Conservation (phyloP, 2,113 vertebrate genomes). For the Neoarius graeffei region DNA sequence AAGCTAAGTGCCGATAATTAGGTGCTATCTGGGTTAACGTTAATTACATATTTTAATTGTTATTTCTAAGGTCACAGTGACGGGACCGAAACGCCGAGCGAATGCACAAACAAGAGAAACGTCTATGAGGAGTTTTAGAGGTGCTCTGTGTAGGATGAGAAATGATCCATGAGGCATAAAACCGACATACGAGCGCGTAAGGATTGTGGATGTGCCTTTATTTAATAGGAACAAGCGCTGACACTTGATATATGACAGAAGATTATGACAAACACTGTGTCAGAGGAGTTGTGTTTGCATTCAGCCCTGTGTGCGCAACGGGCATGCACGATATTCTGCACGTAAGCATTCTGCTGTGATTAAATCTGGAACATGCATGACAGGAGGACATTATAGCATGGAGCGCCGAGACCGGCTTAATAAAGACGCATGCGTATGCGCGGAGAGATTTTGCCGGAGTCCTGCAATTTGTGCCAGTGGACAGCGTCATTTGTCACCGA, state of each 20-base stretch:
- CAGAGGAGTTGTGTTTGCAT: background rate
- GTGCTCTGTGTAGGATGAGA: background rate
- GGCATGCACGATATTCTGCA: slow-evolving; percentile 15
- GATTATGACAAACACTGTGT: background rate
- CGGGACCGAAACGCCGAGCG: slow-evolving; percentile 49
- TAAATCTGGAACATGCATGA: slow-evolving; percentile 54
- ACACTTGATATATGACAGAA: background rate
- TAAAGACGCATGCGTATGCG: slow-evolving; percentile 57
- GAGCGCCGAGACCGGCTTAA: slow-evolving; percentile 66
- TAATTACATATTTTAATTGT: slow-evolving; percentile 75
- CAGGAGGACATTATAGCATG: slow-evolving; percentile 61
- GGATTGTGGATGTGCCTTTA: slow-evolving; percentile 2
- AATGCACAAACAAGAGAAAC: slow-evolving; percentile 66
- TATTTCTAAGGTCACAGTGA: slow-evolving; percentile 60
- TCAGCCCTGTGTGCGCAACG: background rate
- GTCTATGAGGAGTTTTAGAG: slow-evolving; percentile 42
- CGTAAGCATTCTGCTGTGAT: slow-evolving; percentile 46
- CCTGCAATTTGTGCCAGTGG: background rate
- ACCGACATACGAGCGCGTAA: background rate
- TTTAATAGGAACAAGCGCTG: background rate
- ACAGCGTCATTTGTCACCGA: slow-evolving; percentile 15
- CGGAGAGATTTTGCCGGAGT: slow-evolving; percentile 42
- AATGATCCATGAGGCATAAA: background rate
- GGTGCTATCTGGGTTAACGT: slow-evolving; percentile 61
- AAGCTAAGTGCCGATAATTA: slow-evolving; percentile 69